Base-by-base conservation (phyloP, 30 jellyfish, hydroid and myxozoan species). In the Aurelia aurita complex sp. Pacific region DNA sequence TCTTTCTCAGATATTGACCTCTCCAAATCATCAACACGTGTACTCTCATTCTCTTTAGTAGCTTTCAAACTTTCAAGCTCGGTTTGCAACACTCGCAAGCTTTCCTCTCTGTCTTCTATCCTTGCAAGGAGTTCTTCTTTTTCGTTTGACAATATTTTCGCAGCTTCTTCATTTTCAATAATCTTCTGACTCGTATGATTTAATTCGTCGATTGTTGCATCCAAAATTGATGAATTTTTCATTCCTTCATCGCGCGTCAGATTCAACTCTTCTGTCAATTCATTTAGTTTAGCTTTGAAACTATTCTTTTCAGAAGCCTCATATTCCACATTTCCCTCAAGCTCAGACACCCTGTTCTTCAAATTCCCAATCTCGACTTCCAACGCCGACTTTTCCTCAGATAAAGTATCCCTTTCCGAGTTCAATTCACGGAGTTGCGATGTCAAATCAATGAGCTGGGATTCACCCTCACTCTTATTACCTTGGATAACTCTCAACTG, bases 1-100 rank as follows among this genome's bases (percentile, higher is more conserved):
- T 61, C 36, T 11, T 61, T 61, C 15, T n/a, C 70, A 61, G 70
- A 61, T 17, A 61, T 61, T 61, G 70, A 61, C 36, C 2, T 61
- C 36, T 61, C 70, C 11, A 61, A 12, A 61, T 61, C 70, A 61
- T 11, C 8, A 23, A 61, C 36, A 61, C 11, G 12, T 61, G 10
- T 61, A 61, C 38, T 61, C 36, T 61, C 70, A 11, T 61, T 61
- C 36, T 61, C 70, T 61, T 17, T 17, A 17, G 36, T 61, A 15
- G n/a, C 50, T 74, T 40, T 74, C 72, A 74, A n/a, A 54, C 23
- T 54, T 4, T 74, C 85, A 9, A 74, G 23, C 38, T 19, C 50
- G 6, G 10, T 38, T 74, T 54, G 71, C 70, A 74, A 32, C 18
- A 0, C 34, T 36, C 12, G 23, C 32, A 62, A 18, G 53, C 10